Conservation (phyloP, 2,888 invertebrate genomes). For the Pammene fasciana region DNA sequence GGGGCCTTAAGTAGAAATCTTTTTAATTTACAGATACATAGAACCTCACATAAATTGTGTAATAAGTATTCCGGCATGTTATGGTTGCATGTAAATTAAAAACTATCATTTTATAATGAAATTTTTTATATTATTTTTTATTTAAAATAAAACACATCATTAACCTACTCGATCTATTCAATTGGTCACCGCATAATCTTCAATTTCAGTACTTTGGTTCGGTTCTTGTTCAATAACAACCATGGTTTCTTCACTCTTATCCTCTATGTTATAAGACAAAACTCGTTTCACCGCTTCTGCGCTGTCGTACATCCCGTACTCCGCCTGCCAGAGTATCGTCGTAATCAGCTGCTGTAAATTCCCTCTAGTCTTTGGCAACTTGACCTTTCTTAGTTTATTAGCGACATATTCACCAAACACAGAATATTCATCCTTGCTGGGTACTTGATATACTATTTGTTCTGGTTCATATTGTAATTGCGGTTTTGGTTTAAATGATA, state of each 20-base stretch:
- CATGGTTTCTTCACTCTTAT: conserved; percentile 31
- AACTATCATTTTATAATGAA: not conserved
- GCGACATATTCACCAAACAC: conserved; percentile 77
- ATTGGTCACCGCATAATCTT: conserved; percentile 6
- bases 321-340: conserved; percentile 77
- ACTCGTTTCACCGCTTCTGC: conserved; percentile 72
- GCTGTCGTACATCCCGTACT: conserved; percentile 73
- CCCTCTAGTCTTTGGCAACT: conserved; percentile 62
- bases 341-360: conserved; percentile 76
- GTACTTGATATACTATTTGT: conserved; percentile 55
- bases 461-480: conserved; percentile 43
- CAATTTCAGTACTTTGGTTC: conserved; percentile 36
- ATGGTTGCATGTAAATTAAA: not conserved
- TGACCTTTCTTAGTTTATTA: conserved; percentile 72
- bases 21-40: too few relatives aligned
- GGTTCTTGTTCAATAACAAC: conserved; percentile 24
- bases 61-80: not conserved
- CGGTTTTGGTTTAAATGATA: conserved; percentile 42
- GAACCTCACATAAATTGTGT: too few relatives aligned
- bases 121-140: not conserved
- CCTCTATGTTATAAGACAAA: conserved; percentile 61
- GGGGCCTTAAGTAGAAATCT: too few relatives aligned
- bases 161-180: conserved; percentile 3
- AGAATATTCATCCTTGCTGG: conserved; percentile 67
- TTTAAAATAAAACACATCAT: not conserved